A percentile compares a stretch with the other conserved stretches of the same genome.
Conservation (phyloP, 2,113 vertebrate species). For the Pogonocichla stellata region DNA sequence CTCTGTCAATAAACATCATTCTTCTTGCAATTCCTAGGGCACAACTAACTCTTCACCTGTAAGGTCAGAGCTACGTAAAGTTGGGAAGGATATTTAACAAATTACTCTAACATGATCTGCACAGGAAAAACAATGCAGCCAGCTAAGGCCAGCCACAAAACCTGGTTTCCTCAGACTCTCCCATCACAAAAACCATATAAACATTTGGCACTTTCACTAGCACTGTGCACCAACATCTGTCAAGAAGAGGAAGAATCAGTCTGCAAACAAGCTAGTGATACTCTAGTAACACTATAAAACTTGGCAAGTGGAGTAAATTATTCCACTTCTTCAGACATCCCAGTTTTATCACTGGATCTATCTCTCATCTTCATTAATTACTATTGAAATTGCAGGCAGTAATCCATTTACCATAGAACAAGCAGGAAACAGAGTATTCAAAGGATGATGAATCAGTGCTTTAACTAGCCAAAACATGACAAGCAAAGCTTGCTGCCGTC, state of each 20-base stretch:
- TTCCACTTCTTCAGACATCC: not conserved
- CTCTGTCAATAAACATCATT: conserved; percentile 7
- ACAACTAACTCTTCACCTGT: conserved; percentile 18
- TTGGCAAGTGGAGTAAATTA: not conserved
- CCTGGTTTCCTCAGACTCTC: not conserved
- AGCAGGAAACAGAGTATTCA: conserved; percentile 46
- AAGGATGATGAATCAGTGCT: conserved; percentile 46
- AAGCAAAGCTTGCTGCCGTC: conserved; percentile 21
- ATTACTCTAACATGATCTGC: not conserved
- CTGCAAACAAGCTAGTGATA: not conserved
- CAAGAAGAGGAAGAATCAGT: not conserved
- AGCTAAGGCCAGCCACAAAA: not conserved
- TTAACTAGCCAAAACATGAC: conserved; percentile 21
- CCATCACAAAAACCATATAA: not conserved
- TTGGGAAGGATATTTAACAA: conserved; percentile 10
- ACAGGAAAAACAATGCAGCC: not conserved
- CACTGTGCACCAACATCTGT: not conserved
- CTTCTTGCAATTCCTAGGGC: not conserved
- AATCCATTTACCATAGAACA: not conserved
- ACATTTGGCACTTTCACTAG: not conserved
- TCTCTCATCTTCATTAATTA: conserved; percentile 36
- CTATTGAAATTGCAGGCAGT: not conserved
- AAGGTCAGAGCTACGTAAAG: conserved; percentile 1
- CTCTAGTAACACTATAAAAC: not conserved
- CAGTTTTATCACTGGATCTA: not conserved